Base-by-base conservation (phyloP, 2,888 invertebrate genomes). In the Pycnomerus fuliginosus region DNA sequence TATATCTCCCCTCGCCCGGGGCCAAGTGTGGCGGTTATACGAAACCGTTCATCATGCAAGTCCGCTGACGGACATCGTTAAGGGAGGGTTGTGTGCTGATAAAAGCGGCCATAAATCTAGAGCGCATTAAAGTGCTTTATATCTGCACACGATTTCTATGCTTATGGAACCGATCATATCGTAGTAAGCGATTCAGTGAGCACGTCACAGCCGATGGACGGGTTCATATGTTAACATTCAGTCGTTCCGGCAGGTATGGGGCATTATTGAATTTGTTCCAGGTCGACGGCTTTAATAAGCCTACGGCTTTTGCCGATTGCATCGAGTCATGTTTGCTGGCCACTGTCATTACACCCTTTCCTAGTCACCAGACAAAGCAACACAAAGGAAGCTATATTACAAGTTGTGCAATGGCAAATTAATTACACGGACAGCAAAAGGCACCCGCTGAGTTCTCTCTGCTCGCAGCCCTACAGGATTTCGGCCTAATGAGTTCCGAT, bases 41-140 rank as follows among this genome's bases (percentile, higher is more conserved):
- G 55, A 55, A 48, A 53, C 58, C 65, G 64, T 68, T 56, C 60
- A 66, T 68, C 67, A 67, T 65, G 55, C 38, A 53, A 52, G 55
- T 57, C 53, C 53, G 58, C 60, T 63, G 67, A 64, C 65, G 65
- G 65, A 63, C 65, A 62, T 66, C 64, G 67, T 67, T 67, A 66
- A 64, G 62, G 64, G 66, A 64, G 62, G 64, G 60, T 60, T 53
- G 58, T 57, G 57, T 60, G 58, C 64, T 61, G 67, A 68, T 68
- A 68, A 68, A 68, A 68, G 67, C 67, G 59, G 48, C 60, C 65
- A 67, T 68, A 68, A 68, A 68, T 68, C 67, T 63, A 55, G 47
- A 50, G 48, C 50, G 55, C 60, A 61, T 61, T 61, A 64, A 63
- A 66, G 65, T 67, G 65, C 62, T 63, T 64, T 61, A 63, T 64